phyloP scores from a whole-genome alignment of 2,888 invertebrate species.

The Creontiades dilutus region DNA sequence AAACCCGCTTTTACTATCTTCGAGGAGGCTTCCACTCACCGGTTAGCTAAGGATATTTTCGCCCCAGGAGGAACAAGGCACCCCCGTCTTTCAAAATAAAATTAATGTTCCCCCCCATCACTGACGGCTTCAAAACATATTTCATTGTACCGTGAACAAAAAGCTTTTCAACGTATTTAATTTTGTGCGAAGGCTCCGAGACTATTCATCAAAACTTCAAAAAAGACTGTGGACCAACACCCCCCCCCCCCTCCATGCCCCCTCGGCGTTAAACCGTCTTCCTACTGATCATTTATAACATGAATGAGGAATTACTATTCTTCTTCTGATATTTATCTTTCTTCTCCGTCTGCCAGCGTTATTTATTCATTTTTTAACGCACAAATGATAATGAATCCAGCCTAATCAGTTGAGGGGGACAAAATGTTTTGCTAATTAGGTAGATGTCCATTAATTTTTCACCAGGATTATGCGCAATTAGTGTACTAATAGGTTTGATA shows the following conservation, averaged over 20 bases:
- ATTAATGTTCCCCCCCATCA: conserved; percentile 57
- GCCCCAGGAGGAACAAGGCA: neutral
- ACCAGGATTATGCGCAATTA: neutral
- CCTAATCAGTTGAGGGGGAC: conserved; percentile 20
- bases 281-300: conserved; percentile 62
- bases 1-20: neutral
- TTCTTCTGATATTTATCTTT: conserved; percentile 54
- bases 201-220: conserved; percentile 68
- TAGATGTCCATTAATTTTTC: conserved; percentile 4
- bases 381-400: conserved; percentile 28
- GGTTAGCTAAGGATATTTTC: conserved; percentile 43
- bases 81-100: conserved; percentile 61
- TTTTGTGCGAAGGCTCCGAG: conserved; percentile 49
- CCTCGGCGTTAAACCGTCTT: neutral
- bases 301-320: conserved; percentile 54
- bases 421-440: conserved; percentile 39
- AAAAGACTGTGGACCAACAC: conserved; percentile 62
- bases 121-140: conserved; percentile 63
- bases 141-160: conserved; percentile 70
- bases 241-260: no score
- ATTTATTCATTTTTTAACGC: neutral
- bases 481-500: neutral
- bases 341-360: neutral
- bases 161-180: conserved; percentile 71
- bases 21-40: conserved; percentile 4